A percentile compares a stretch with the other conserved stretches of the same genome.
Conservation (phyloP, 2,888 invertebrate species). For the Chesias legatella region DNA sequence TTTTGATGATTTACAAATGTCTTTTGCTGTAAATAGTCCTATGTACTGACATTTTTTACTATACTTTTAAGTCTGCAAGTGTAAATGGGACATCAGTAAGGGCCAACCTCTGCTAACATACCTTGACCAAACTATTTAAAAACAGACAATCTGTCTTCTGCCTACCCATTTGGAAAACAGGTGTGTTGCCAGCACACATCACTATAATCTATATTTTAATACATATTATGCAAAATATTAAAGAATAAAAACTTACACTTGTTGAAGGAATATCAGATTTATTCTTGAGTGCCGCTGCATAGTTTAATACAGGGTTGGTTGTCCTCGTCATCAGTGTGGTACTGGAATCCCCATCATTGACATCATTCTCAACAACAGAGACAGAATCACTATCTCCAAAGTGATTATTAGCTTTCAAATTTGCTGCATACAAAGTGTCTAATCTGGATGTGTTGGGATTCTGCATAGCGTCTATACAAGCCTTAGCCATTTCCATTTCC, state of each 20-base stretch:
- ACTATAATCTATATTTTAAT: too few relatives aligned
- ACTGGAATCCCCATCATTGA: slow-evolving; percentile 45
- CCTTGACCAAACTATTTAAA: too few relatives aligned
- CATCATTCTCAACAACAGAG: slow-evolving; percentile 42
- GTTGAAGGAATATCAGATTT: slow-evolving; percentile 51
- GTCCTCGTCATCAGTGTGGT: slow-evolving; percentile 44
- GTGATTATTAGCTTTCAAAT: slow-evolving; percentile 47
- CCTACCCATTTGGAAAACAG: too few relatives aligned
- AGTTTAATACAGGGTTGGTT: slow-evolving; percentile 50
- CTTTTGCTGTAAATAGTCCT: too few relatives aligned
- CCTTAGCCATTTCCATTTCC: slow-evolving; percentile 65
- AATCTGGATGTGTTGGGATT: slow-evolving; percentile 42
- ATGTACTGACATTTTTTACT: too few relatives aligned
- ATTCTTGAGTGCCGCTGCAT: slow-evolving; percentile 61
- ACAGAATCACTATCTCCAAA: slow-evolving; percentile 41
- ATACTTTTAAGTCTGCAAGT: too few relatives aligned
- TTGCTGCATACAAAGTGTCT: slow-evolving; percentile 55
- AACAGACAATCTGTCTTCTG: too few relatives aligned
- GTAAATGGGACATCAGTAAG: too few relatives aligned
- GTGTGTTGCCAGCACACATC: too few relatives aligned
- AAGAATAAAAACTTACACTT: slow-evolving; percentile 51
- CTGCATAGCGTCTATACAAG: slow-evolving; percentile 61
- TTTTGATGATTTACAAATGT: too few relatives aligned
- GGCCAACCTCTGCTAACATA: too few relatives aligned
- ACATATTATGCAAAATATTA: too few relatives aligned